Base-by-base conservation (phyloP, 2,888 invertebrate genomes). In the Timandra comae region DNA sequence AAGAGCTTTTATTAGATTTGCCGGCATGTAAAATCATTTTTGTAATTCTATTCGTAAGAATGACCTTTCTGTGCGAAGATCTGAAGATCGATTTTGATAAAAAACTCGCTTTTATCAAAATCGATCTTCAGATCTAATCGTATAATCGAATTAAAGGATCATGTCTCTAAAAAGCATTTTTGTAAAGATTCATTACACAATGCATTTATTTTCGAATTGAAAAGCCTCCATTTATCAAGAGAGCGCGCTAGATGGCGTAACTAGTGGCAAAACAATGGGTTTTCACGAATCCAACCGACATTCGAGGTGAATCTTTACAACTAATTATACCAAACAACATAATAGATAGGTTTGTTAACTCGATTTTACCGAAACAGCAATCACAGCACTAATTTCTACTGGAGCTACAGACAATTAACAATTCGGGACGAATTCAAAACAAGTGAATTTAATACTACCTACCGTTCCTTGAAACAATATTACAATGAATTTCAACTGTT, bases 221-320 rank as follows among this genome's bases (percentile, higher is more conserved):
- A 33, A 33, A 40, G 20, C 42, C 31, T 8, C 19, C 30, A 36
- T 35, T 29, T 22, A 39, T 45, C 43, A 37, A 31, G 37, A 29
- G 41, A 50, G 48, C 37, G 36, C 66, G 45, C 41, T 63, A 81
- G 79, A 80, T 80, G 78, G 78, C 79, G 75, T 56, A 43, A 63
- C 57, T 41, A 33, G 74, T 63, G 38, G 31, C 63, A 64, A 70
- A 77, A 76, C 68, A 76, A 65, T 56, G 34, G 46, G 33, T 41
- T 59, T 58, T 52, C 46, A 49, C 46, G 37, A 46, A 36, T 44
- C 43, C 33, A 42, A 35, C 10, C 34, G 39, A 56, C 41, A 52
- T 49, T 57, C 47, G 35, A 37, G 16, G 48, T 42, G 45, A 63
- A 60, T 62, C 61, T 63, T 58, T 54, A 58, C 51, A 51, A 49